Base-by-base conservation (phyloP, 2,888 invertebrate species). In the Troglohyphantes excavatus region DNA sequence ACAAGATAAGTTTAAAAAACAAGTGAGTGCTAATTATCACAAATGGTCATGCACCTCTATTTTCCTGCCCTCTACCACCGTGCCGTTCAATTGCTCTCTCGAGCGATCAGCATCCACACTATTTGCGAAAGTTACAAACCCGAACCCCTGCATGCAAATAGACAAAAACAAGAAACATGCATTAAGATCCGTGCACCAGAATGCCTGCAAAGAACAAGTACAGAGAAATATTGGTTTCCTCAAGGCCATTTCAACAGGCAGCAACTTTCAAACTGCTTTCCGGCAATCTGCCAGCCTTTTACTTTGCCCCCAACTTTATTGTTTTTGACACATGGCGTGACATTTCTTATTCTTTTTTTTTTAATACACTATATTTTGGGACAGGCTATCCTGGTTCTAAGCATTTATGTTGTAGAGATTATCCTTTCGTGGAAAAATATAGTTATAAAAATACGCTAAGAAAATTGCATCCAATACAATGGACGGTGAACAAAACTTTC, bases 71-170 rank as follows among this genome's bases (percentile, higher is more conserved):
- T 99, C 99, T 96, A 99, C 98, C 97, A 99, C 98, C 96, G 98
- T 98, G 96, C 99, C 99, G 97, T 99, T 99, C 96, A 99, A 97
- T 96, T 98, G 98, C 96, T 98, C 98, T 96, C 99, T 98, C 97
- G 99, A 99, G 96, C 98, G 97, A 96, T 99, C 99, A 95, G 99
- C 99, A 96, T 99, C 99, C 96, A 97, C 97, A 96, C 98, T 98
- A 97, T 98, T 98, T 96, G 98, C 98, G 98, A 99, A 99, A 96
- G 99, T 99, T 96, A 99, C 99, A 97, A 99, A 99, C 97, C 99
- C 99, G 97, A 99, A 99, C 96, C 99, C 99, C 99, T 99, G 92
- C 93, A 93, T 93, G 93, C 93, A 92, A 92, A 92, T 92, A 92
- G 92, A 92, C 91, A 70, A 91, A 53, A 13, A 91, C 90, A 90